Evolutionary conservation across 2,797 vertebrate genomes (phyloP).

Genomic region (Gambelia wislizenii): DNA sequence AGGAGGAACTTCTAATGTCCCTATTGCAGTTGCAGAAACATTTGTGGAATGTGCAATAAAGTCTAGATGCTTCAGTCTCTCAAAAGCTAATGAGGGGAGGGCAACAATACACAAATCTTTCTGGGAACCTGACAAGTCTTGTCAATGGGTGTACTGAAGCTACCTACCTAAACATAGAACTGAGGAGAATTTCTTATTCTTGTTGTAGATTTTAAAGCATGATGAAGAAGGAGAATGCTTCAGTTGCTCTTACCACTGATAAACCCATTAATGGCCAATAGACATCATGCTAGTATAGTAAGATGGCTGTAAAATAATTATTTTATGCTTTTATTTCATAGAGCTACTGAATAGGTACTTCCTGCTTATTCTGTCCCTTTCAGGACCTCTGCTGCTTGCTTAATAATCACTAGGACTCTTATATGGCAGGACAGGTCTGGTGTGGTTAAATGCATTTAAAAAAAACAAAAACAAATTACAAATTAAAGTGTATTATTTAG

Average conservation of each 20-base stretch:
- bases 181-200: background rate
- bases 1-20: background rate
- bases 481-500: background rate
- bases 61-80: background rate
- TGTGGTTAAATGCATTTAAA: conserved; percentile 38
- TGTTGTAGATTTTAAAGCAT: conserved; percentile 49
- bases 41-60: background rate
- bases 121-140: background rate
- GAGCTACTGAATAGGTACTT: conserved; percentile 13
- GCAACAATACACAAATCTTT: background rate
- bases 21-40: background rate
- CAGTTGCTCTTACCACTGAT: conserved; percentile 41
- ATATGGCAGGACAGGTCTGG: conserved; percentile 31
- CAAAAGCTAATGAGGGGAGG: background rate
- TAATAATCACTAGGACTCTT: background rate
- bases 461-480: background rate
- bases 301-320: conserved; percentile 52
- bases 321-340: background rate
- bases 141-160: background rate
- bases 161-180: background rate
- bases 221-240: conserved; percentile 39
- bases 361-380: conserved; percentile 42
- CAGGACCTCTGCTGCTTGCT: background rate
- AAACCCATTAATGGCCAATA: conserved; percentile 5
- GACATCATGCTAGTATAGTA: conserved; percentile 38